Conservation (phyloP, 2,888 invertebrate species). For the Sipha maydis region DNA sequence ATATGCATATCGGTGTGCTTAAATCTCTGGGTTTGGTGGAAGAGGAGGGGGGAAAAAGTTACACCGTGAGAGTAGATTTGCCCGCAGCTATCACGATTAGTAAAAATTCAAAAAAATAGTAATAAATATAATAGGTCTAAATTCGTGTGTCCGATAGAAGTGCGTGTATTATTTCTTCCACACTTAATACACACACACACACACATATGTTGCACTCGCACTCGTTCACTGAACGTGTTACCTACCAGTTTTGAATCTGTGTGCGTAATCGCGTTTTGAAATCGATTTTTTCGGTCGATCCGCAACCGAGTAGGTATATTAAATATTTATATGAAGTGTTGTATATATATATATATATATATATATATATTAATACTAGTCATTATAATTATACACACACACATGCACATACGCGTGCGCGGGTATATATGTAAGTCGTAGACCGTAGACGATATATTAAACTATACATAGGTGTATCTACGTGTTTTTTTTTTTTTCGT, state of each 20-base stretch:
- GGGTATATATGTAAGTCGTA: too few relatives aligned
- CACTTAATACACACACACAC: too few relatives aligned
- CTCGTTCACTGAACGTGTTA: background rate
- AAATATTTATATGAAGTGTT: background rate
- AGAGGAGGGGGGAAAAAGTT: background rate
- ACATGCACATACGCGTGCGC: too few relatives aligned
- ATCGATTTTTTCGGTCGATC: constrained; percentile 40
- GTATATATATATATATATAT: background rate
- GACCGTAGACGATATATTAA: too few relatives aligned
- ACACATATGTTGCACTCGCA: too few relatives aligned
- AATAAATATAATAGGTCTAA: constrained; percentile 40
- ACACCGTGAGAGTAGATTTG: constrained; percentile 4
- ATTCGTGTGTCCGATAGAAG: constrained; percentile 24
- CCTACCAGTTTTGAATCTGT: background rate
- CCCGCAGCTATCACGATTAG: constrained; percentile 55
- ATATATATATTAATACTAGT: background rate
- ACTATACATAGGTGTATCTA: background rate
- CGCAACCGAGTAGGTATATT: background rate
- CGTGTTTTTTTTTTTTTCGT: background rate
- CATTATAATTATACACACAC: background rate
- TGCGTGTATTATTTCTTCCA: constrained; percentile 37
- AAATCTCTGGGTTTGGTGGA: background rate
- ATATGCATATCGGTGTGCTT: background rate
- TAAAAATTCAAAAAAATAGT: constrained; percentile 27
- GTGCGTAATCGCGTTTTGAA: constrained; percentile 51